A percentile compares a stretch with the other conserved stretches of the same genome.
These are phyloP conservation scores for Catostylus mosaicus DNA, from an alignment of 30 jellyfish, hydroid and myxozoan species.

Conservation along the genomic window DNA sequence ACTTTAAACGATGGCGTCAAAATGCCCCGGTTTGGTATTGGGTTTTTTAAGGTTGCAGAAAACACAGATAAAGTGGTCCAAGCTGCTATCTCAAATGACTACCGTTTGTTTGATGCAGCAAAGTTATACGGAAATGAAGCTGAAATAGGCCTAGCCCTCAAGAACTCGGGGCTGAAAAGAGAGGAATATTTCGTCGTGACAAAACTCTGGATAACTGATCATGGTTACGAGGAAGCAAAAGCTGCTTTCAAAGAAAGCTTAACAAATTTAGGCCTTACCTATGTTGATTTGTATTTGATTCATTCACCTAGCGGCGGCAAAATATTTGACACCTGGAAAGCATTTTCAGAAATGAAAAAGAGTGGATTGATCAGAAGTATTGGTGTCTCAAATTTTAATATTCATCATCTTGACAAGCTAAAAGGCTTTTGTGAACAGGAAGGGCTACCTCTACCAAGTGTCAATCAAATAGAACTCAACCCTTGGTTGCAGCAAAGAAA, in stretches of 20 bases:
- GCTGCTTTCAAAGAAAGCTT: conserved; percentile 71
- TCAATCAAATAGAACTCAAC: conserved; percentile 92
- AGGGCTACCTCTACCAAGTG: conserved; percentile 78
- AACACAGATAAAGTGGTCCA: conserved; percentile 43
- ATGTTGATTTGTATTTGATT: conserved; percentile 85
- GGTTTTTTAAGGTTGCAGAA: conserved; percentile 62
- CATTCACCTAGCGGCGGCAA: conserved; percentile 87
- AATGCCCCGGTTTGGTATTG: conserved; percentile 85
- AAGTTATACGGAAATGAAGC: conserved; percentile 75
- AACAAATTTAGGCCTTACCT: conserved; percentile 65
- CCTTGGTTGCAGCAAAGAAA: conserved; percentile 89
- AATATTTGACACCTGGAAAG: conserved; percentile 85
- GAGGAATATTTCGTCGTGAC: conserved; percentile 91
- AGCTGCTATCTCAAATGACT: conserved; percentile 84
- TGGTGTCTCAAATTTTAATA: conserved; percentile 95
- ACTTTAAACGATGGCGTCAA: conserved; percentile 57
- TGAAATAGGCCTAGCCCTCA: conserved; percentile 86
- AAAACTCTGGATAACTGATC: conserved; percentile 62
- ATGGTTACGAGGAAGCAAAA: conserved; percentile 76
- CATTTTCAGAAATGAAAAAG: conserved; percentile 71
- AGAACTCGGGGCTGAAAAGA: conserved; percentile 63
- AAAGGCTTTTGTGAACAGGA: conserved; percentile 27
- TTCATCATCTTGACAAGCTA: conserved; percentile 79
- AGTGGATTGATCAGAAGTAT: conserved; percentile 87
- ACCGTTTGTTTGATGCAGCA: conserved; percentile 94